A percentile compares a stretch with the other conserved stretches of the same genome.
phyloP scores from a whole-genome alignment of 2,797 vertebrate genomes.

The Diglossa cyanea region DNA sequence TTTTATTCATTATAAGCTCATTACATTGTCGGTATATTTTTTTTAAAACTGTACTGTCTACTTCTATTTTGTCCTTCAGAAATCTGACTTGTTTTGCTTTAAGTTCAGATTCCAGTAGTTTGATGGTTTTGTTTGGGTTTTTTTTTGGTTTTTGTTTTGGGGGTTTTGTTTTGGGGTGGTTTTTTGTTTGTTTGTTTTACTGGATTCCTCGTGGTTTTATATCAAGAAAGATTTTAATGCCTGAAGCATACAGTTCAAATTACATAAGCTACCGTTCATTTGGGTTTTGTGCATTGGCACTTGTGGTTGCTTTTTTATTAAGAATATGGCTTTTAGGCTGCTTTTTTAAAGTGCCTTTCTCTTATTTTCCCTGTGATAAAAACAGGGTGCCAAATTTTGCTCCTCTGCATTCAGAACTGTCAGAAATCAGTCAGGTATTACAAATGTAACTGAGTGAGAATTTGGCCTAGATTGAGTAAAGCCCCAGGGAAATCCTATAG shows the following conservation, averaged over 20 bases:
- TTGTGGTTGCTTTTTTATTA: neutral
- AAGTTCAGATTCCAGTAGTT: neutral
- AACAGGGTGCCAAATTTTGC: neutral
- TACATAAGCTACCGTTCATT: neutral
- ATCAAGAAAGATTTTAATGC: neutral
- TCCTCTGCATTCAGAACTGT: neutral
- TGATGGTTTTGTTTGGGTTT: neutral
- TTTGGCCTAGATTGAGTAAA: neutral
- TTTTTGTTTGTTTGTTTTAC: neutral
- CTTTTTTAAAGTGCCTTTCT: neutral
- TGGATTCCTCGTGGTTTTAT: neutral
- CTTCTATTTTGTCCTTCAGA: neutral
- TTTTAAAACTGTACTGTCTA: neutral
- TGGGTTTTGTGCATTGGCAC: neutral
- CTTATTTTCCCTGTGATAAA: neutral
- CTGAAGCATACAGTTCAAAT: neutral
- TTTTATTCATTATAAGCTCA: neutral
- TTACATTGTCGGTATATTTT: neutral
- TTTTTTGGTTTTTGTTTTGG: neutral
- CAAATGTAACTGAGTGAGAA: neutral
- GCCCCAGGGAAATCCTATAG: conserved; percentile 17
- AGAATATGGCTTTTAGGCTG: neutral
- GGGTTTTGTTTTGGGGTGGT: too few species aligned
- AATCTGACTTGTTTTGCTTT: neutral
- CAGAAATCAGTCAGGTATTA: neutral